Evolutionary conservation across 2,113 vertebrate genomes (phyloP).

Genomic region (Nettapus auritus): DNA sequence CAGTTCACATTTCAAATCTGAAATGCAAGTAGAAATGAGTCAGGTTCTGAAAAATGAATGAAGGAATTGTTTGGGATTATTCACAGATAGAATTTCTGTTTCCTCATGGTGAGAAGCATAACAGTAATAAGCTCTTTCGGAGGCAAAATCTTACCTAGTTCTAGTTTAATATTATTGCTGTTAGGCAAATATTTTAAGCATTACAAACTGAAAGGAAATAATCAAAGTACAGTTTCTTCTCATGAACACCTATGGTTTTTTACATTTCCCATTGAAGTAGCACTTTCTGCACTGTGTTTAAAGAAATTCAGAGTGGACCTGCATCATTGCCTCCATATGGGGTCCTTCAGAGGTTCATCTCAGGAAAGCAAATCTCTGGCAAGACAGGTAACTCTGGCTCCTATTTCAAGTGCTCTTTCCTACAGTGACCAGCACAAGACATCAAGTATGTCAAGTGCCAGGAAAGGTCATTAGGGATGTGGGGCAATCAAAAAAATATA

Average conservation of each 20-base stretch:
- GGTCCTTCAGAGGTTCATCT: background rate
- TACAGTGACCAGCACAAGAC: background rate
- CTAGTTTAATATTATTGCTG: background rate
- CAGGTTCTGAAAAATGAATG: background rate
- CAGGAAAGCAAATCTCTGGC: background rate
- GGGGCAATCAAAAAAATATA: background rate
- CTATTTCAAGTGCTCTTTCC: background rate
- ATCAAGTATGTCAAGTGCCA: background rate
- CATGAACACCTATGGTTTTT: background rate
- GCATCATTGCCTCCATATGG: background rate
- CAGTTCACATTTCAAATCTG: background rate
- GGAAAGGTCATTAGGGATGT: background rate
- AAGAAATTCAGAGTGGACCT: background rate
- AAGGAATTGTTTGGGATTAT: background rate
- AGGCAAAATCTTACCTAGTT: background rate
- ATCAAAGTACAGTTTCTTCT: background rate
- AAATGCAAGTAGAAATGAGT: slow-evolving; percentile 13
- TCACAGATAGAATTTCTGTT: background rate
- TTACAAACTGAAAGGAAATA: background rate
- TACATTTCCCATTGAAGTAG: background rate
- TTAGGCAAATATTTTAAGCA: background rate
- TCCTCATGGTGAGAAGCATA: background rate
- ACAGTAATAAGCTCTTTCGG: background rate
- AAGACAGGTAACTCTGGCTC: background rate
- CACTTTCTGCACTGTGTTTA: background rate